Evolutionary conservation across 2,797 vertebrate genomes (phyloP).

Genomic region (Lagorchestes hirsutus): DNA sequence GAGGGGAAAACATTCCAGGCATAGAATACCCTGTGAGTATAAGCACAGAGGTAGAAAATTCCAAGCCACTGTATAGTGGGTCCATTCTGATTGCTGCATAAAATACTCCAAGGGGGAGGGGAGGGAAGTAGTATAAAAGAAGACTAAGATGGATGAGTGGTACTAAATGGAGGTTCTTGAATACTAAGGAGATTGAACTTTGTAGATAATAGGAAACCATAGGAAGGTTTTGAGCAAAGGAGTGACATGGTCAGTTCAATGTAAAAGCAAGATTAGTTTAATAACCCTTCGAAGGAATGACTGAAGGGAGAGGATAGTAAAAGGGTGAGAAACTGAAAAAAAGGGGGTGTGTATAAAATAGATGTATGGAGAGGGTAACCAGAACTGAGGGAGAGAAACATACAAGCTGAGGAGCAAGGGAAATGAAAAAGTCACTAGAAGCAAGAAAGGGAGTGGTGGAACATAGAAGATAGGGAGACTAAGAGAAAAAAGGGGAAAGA

Average conservation of each 20-base stretch:
- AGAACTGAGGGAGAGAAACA: background rate
- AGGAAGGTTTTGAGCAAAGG: background rate
- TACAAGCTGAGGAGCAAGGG: background rate
- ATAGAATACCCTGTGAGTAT: background rate
- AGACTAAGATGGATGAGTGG: background rate
- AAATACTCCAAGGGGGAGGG: background rate
- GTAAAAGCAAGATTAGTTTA: background rate
- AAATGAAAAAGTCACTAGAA: background rate
- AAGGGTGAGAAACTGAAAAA: background rate
- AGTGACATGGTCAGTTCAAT: background rate
- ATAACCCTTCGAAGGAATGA: background rate
- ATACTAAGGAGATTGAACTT: background rate
- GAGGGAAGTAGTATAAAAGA: background rate
- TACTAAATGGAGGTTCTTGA: background rate
- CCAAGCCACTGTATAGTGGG: background rate
- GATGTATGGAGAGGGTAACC: background rate
- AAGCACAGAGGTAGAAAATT: background rate
- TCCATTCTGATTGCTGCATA: background rate
- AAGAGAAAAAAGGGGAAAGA: background rate
- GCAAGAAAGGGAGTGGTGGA: background rate
- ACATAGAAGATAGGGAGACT: background rate
- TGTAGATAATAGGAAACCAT: background rate
- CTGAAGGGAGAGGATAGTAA: background rate
- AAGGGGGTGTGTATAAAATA: background rate
- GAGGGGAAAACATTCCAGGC: background rate